Percentiles rank a stretch among this genome's conserved stretches.
Evolutionary conservation across 2,888 invertebrate genomes (phyloP).

Genomic region (Choristoneura rosaceana): DNA sequence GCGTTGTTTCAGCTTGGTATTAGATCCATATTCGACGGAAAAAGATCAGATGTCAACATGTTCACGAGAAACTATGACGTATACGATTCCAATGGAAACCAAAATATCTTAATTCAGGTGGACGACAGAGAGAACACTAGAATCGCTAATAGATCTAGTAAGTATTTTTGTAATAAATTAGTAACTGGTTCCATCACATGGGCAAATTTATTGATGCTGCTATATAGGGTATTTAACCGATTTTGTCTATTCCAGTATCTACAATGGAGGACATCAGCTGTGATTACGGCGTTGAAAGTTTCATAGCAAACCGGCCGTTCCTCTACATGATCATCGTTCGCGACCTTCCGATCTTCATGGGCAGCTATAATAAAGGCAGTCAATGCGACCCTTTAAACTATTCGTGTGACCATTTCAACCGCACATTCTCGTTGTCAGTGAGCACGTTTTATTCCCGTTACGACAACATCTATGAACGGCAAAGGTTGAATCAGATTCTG

Average conservation of each 20-base stretch:
- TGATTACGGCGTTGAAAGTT: too few species aligned
- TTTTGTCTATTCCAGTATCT: too few species aligned
- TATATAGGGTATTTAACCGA: too few species aligned
- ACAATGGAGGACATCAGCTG: too few species aligned
- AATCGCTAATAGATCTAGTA: not conserved
- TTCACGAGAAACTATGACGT: not conserved
- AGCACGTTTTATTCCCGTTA: not conserved
- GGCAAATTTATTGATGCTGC: too few species aligned
- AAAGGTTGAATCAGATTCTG: not conserved
- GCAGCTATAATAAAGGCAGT: too few species aligned
- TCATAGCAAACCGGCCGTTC: too few species aligned
- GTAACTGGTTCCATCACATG: too few species aligned
- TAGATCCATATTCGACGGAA: slow-evolving; percentile 1
- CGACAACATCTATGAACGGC: not conserved
- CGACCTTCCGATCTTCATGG: too few species aligned
- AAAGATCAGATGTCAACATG: not conserved
- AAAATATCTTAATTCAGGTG: too few species aligned
- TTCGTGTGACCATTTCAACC: not conserved
- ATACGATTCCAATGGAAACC: not conserved
- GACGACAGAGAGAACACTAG: not conserved
- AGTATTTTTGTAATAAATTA: not conserved
- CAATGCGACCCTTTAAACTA: not conserved
- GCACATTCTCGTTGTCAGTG: not conserved
- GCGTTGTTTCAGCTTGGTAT: slow-evolving; percentile 11
- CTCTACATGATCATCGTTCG: too few species aligned